Conservation (phyloP, 2,113 vertebrate genomes). For the human (Homo sapiens) region DNA sequence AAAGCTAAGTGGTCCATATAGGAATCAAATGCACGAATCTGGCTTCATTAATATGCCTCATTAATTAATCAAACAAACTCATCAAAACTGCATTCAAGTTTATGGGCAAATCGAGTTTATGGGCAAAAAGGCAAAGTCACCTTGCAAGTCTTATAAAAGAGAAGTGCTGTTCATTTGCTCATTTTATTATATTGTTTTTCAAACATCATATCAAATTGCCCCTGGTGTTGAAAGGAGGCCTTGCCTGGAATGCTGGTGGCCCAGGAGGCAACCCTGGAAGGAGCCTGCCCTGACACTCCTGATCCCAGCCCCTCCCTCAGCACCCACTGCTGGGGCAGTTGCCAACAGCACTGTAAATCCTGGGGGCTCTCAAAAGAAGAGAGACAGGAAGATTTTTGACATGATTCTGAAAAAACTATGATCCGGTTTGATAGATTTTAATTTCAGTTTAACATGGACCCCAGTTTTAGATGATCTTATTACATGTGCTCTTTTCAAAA, state of each 20-base stretch:
- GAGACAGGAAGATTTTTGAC: not conserved
- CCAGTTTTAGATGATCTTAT: not conserved
- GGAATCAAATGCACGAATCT: not conserved
- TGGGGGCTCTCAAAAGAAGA: not conserved
- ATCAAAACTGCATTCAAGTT: not conserved
- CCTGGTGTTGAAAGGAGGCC: not conserved
- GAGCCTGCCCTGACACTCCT: accelerated
- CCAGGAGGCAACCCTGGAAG: not conserved
- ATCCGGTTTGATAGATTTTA: not conserved
- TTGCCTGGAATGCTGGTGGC: not conserved
- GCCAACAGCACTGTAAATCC: not conserved
- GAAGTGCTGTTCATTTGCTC: not conserved
- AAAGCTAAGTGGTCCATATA: not conserved
- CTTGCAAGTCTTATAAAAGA: not conserved
- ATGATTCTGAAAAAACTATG: not conserved
- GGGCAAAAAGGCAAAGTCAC: not conserved
- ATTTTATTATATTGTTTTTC: not conserved
- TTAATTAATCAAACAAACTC: not conserved
- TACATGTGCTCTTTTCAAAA: constrained; percentile 52
- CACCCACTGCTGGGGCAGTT: not conserved
- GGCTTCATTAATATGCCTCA: not conserved
- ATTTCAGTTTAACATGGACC: not conserved
- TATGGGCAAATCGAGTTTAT: not conserved
- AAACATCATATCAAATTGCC: not conserved
- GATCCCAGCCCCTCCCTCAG: not conserved